These are phyloP conservation scores for Drosophila phalerata DNA, from an alignment of 2,888 invertebrate genomes.

Conservation along the genomic window DNA sequence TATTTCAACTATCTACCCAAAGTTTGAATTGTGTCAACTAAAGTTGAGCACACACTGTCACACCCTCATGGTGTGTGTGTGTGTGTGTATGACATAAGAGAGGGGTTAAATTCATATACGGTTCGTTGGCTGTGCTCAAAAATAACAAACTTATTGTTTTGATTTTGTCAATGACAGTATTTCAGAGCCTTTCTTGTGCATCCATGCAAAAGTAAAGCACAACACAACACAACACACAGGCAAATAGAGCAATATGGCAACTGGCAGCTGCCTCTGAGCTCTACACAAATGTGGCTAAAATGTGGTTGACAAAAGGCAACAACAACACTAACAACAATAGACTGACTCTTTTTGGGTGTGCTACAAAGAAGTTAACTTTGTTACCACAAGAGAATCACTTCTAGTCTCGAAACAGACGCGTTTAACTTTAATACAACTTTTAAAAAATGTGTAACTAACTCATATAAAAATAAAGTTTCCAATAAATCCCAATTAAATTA, in stretches of 20 bases:
- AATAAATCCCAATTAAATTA: too few relatives aligned
- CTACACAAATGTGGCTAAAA: slow-evolving; percentile 54
- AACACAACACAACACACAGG: slow-evolving; percentile 37
- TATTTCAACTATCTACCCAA: slow-evolving; percentile 18
- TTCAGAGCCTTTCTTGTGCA: slow-evolving; percentile 63
- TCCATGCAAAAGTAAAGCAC: slow-evolving; percentile 64
- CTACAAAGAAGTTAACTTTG: slow-evolving; percentile 12
- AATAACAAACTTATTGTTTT: slow-evolving; percentile 79
- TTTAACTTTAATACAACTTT: slow-evolving; percentile 1
- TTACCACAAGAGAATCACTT: slow-evolving; percentile 28
- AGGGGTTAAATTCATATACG: slow-evolving; percentile 29
- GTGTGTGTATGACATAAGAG: background rate
- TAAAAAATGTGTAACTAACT: background rate
- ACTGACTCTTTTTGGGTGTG: slow-evolving; percentile 2
- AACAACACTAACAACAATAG: slow-evolving; percentile 15
- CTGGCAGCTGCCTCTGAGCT: slow-evolving; percentile 38
- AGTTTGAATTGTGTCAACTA: slow-evolving; percentile 36
- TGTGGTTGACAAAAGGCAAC: slow-evolving; percentile 35
- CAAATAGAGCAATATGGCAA: slow-evolving; percentile 54
- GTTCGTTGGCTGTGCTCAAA: slow-evolving; percentile 65
- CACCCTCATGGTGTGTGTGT: too few relatives aligned
- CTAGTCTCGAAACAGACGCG: background rate
- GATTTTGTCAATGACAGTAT: slow-evolving; percentile 77
- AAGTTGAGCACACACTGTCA: background rate
- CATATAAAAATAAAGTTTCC: background rate